Evolutionary conservation across 2,888 invertebrate species (phyloP).

Genomic region (Clitarchus hookeri): DNA sequence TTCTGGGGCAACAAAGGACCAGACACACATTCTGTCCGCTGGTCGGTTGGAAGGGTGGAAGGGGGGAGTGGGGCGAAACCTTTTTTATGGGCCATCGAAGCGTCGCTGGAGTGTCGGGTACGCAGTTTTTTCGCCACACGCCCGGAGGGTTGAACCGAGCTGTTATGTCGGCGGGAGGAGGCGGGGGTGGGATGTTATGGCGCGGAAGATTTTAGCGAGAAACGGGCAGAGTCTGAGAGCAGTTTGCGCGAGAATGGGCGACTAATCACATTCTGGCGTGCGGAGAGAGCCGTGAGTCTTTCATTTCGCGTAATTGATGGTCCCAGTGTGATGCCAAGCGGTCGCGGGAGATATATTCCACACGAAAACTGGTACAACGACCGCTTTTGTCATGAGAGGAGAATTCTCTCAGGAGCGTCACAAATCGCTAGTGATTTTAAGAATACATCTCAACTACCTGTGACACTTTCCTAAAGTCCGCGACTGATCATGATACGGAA

Average conservation of each 20-base stretch:
- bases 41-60: not conserved
- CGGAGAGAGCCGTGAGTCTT: not conserved
- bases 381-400: too few relatives aligned
- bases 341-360: not conserved
- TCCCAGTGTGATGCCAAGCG: not conserved
- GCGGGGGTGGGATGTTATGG: not conserved
- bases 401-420: too few relatives aligned
- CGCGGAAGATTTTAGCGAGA: slow-evolving; percentile 1
- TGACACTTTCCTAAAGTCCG: too few relatives aligned
- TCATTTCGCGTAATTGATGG: slow-evolving; percentile 8
- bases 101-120: too few relatives aligned
- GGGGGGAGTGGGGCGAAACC: not conserved
- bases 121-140: too few relatives aligned
- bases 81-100: too few relatives aligned
- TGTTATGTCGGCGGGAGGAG: not conserved
- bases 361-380: not conserved
- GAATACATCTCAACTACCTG: too few relatives aligned
- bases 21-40: not conserved
- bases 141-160: not conserved
- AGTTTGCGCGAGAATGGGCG: slow-evolving; percentile 14
- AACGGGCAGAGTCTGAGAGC: not conserved
- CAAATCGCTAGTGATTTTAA: too few relatives aligned
- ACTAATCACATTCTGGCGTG: not conserved
- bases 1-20: not conserved
- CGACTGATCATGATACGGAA: too few relatives aligned